These are phyloP conservation scores for Eremobia ochroleuca DNA, from an alignment of 2,888 invertebrate genomes.

Conservation along the genomic window DNA sequence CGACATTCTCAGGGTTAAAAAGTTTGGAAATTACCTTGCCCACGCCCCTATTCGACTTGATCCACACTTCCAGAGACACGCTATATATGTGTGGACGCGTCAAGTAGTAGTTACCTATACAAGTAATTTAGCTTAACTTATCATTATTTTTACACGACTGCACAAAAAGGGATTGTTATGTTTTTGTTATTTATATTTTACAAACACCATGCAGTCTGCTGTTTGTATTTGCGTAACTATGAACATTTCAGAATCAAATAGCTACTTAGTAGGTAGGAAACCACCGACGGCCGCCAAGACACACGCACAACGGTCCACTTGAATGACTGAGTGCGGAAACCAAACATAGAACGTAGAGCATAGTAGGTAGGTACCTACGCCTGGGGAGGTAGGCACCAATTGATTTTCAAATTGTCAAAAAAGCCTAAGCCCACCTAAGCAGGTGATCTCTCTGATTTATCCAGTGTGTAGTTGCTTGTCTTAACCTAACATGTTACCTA, in stretches of 20 bases:
- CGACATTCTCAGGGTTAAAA: too few species aligned
- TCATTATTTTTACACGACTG: not conserved
- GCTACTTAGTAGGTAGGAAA: not conserved
- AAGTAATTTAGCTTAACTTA: not conserved
- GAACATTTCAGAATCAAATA: constrained; percentile 1
- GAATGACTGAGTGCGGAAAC: too few species aligned
- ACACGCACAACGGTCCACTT: too few species aligned
- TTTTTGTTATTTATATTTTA: not conserved
- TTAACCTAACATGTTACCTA: constrained; percentile 58
- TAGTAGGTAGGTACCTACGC: too few species aligned
- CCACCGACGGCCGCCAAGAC: too few species aligned
- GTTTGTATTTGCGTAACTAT: not conserved
- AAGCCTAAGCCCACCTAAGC: not conserved
- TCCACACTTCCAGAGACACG: too few species aligned
- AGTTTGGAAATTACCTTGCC: too few species aligned
- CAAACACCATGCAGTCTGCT: not conserved
- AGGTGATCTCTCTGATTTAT: not conserved
- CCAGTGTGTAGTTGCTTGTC: not conserved
- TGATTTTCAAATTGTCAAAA: not conserved
- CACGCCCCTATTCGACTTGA: too few species aligned
- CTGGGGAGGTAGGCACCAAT: not conserved
- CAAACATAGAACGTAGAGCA: too few species aligned
- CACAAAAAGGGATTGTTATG: not conserved
- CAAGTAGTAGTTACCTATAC: not conserved
- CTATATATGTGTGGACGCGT: not conserved